Percentiles rank a stretch among this genome's conserved stretches.
phyloP scores from a whole-genome alignment of 30 jellyfish, hydroid and myxozoan genomes.

The Hydractinia echinata region DNA sequence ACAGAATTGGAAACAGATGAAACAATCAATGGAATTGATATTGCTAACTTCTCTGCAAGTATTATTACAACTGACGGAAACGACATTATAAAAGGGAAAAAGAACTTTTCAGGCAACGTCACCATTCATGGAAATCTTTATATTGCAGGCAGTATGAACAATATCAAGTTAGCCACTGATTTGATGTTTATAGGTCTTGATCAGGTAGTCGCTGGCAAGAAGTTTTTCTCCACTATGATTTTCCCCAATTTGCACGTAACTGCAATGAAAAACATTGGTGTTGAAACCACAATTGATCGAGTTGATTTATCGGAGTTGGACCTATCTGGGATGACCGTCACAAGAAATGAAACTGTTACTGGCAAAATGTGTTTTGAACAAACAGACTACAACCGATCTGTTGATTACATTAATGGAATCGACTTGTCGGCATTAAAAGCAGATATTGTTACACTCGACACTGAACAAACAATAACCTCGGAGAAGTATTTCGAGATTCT shows the following conservation, averaged over 20 bases:
- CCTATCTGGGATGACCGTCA: conserved; percentile 22
- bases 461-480: conserved; percentile 46
- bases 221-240: neutral
- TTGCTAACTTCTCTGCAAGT: conserved; percentile 8
- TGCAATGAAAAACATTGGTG: conserved; percentile 11
- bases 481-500: conserved; percentile 28
- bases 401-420: conserved; percentile 44
- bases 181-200: conserved; percentile 32
- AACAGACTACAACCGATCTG: conserved; percentile 28
- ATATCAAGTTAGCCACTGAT: conserved; percentile 32
- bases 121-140: conserved; percentile 14
- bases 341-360: conserved; percentile 34
- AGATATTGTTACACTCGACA: conserved; percentile 50
- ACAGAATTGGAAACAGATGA: conserved; percentile 1
- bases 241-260: neutral
- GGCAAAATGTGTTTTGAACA: conserved; percentile 31
- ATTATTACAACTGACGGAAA: conserved; percentile 25
- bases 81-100: conserved; percentile 36
- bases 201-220: conserved; percentile 51
- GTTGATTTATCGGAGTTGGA: conserved; percentile 49
- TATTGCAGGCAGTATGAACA: conserved; percentile 29
- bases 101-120: conserved; percentile 38
- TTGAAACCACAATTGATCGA: conserved; percentile 54
- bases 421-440: conserved; percentile 31
- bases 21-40: conserved; percentile 24